Evolutionary conservation across 2,797 vertebrate genomes (phyloP).

Genomic region (Macroramphosus scolopax): DNA sequence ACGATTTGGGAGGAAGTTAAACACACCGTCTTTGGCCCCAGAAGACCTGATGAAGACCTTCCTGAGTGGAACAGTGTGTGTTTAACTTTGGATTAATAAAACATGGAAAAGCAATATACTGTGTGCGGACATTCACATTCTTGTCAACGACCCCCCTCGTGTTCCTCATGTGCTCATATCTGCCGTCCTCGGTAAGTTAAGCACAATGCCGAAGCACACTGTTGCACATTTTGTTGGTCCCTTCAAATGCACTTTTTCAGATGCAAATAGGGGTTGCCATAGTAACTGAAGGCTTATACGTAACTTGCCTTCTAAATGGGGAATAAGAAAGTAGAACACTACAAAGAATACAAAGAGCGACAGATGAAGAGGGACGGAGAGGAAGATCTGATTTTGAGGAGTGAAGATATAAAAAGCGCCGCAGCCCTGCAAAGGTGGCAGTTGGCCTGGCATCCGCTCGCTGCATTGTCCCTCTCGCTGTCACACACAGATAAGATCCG

Average conservation of each 20-base stretch:
- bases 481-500: constrained; percentile 72
- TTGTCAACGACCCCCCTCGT: constrained; percentile 10
- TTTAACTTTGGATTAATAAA: too few species aligned
- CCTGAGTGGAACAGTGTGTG: too few species aligned
- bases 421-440: constrained; percentile 67
- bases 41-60: too few species aligned
- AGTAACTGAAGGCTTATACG: constrained; percentile 80
- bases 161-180: constrained; percentile 32
- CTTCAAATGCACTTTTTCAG: constrained; percentile 78
- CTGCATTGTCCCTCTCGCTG: constrained; percentile 72
- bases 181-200: constrained; percentile 52
- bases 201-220: constrained; percentile 59
- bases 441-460: constrained; percentile 72
- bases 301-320: constrained; percentile 70
- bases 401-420: constrained; percentile 69
- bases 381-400: constrained; percentile 59
- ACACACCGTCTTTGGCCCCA: too few species aligned
- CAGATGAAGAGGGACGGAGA: constrained; percentile 40
- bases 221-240: constrained; percentile 69
- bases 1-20: too few species aligned
- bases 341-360: constrained; percentile 68
- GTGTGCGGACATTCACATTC: too few species aligned
- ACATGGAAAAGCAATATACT: too few species aligned
- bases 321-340: constrained; percentile 76
- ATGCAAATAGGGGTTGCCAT: constrained; percentile 84